phyloP scores from a whole-genome alignment of 2,113 vertebrate genomes.

The Chauna torquata region DNA sequence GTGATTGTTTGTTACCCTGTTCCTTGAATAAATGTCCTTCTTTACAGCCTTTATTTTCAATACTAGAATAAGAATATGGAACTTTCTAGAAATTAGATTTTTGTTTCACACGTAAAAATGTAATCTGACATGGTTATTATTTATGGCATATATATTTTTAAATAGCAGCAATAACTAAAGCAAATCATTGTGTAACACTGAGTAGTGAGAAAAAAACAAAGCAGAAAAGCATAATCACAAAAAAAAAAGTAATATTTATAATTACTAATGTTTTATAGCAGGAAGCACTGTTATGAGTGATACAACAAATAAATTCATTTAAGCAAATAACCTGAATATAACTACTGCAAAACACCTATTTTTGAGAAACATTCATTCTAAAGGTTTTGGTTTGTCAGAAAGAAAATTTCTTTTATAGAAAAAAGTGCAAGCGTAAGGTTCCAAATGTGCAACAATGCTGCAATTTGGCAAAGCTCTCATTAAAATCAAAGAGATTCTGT shows the following conservation, averaged over 20 bases:
- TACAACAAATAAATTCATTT: not conserved
- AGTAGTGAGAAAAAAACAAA: not conserved
- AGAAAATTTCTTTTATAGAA: not conserved
- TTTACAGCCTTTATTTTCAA: not conserved
- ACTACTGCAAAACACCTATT: not conserved
- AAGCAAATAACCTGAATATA: not conserved
- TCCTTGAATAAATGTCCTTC: not conserved
- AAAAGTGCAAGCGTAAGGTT: not conserved
- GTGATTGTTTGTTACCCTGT: not conserved
- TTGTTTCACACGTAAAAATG: not conserved
- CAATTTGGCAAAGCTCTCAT: not conserved
- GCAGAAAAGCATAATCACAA: not conserved
- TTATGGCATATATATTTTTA: not conserved
- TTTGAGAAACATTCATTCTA: not conserved
- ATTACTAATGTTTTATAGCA: not conserved
- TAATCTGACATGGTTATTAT: not conserved
- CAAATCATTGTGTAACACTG: not conserved
- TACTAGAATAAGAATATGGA: not conserved
- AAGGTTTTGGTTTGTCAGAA: not conserved
- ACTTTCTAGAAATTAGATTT: not conserved
- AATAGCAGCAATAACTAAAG: not conserved
- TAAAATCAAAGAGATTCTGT: not conserved
- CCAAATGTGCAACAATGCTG: not conserved
- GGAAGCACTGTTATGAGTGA: not conserved
- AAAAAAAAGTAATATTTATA: not conserved